Percentiles rank a stretch among this genome's conserved stretches.
phyloP scores from a whole-genome alignment of 2,888 invertebrate species.

The Dicyrtomina minuta region DNA sequence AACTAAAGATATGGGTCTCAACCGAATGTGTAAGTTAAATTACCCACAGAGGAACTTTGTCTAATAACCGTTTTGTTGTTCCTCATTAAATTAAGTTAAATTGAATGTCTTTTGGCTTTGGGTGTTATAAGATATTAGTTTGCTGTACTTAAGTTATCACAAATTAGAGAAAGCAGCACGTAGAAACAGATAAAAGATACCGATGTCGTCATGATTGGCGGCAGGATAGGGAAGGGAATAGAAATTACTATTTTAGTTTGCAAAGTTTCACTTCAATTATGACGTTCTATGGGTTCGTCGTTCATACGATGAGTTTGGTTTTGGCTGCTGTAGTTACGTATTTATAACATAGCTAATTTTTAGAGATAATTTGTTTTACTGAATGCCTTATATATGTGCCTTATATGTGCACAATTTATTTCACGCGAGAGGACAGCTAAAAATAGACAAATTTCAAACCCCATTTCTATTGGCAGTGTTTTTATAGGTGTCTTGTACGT shows the following conservation, averaged over 20 bases:
- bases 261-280: constrained; percentile 20
- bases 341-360: too few relatives aligned
- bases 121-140: constrained; percentile 14
- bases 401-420: neutral
- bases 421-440: neutral
- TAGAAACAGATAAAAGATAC: too few relatives aligned
- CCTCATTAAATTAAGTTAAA: neutral
- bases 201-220: too few relatives aligned
- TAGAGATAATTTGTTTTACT: too few relatives aligned
- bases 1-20: constrained; percentile 49
- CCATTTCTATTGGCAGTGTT: constrained; percentile 49
- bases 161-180: too few relatives aligned
- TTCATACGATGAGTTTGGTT: too few relatives aligned
- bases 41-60: neutral
- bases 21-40: constrained; percentile 52
- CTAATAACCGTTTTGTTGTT: neutral
- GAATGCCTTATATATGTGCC: too few relatives aligned
- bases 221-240: constrained; percentile 9
- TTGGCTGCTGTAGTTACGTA: too few relatives aligned
- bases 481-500: constrained; percentile 80
- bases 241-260: constrained; percentile 30
- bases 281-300: neutral
- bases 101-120: neutral
- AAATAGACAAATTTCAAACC: constrained; percentile 19
- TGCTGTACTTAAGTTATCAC: too few relatives aligned